These are phyloP conservation scores for Acanthornis magna DNA, from an alignment of 2,797 vertebrate genomes.

Conservation along the genomic window DNA sequence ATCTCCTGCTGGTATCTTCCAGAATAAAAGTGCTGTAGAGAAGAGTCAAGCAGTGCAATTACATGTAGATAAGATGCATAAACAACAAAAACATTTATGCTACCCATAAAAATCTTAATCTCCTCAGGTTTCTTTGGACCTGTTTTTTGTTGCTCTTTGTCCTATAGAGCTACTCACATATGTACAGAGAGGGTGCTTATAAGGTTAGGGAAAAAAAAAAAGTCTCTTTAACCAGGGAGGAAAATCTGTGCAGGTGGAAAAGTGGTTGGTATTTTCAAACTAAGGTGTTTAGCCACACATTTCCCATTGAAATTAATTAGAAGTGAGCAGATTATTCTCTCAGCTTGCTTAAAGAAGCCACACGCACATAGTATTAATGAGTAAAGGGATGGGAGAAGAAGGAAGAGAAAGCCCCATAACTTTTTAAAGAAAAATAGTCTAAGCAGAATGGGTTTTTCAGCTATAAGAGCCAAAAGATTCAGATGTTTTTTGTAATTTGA, in stretches of 20 bases:
- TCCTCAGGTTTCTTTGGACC: background rate
- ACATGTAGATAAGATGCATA: background rate
- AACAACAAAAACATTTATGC: background rate
- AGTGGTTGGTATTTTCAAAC: conserved; percentile 11
- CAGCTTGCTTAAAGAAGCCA: conserved; percentile 14
- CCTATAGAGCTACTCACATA: background rate
- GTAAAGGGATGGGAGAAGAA: background rate
- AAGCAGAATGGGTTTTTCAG: background rate
- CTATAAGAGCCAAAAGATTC: background rate
- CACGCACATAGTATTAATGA: background rate
- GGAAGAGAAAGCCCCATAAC: background rate
- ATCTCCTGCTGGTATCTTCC: background rate
- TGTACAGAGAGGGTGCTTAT: background rate
- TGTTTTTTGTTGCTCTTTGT: background rate
- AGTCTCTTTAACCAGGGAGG: background rate
- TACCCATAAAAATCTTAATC: background rate
- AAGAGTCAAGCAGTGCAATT: background rate
- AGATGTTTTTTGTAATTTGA: background rate
- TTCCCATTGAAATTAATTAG: conserved; percentile 45
- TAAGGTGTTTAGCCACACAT: background rate
- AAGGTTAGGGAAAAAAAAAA: background rate
- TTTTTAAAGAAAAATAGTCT: background rate
- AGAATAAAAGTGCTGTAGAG: background rate
- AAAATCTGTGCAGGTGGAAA: background rate
- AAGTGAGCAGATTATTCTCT: conserved; percentile 14